Conservation (phyloP, 2,888 invertebrate species). For the Reticulitermes lucifugus region DNA sequence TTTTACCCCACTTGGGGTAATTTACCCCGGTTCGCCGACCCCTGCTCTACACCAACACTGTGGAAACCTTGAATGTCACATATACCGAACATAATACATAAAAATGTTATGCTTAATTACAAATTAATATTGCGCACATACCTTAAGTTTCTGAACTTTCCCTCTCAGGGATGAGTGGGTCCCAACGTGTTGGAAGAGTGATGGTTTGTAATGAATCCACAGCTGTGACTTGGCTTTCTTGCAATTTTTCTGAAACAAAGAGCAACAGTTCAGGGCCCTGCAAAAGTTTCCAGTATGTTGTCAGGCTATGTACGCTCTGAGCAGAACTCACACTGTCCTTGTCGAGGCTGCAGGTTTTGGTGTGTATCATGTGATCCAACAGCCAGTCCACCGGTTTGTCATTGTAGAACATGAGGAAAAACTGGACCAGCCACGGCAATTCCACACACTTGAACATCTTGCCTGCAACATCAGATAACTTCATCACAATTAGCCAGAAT, state of each 20-base stretch:
- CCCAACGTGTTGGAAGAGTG: conserved; percentile 96
- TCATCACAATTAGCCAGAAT: too few species aligned
- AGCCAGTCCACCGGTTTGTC: conserved; percentile 99
- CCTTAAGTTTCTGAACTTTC: conserved; percentile 95
- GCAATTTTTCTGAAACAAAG: conserved; percentile 82
- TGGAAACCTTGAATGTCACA: too few species aligned
- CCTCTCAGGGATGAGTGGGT: conserved; percentile 94
- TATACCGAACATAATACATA: too few species aligned
- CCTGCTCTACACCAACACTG: too few species aligned
- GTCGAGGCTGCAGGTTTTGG: conserved; percentile 88
- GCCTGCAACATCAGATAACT: conserved; percentile 63
- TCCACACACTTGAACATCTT: conserved; percentile 93
- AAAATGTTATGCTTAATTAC: too few species aligned
- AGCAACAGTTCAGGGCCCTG: not conserved
- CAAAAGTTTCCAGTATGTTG: not conserved
- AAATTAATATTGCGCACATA: conserved; percentile 57
- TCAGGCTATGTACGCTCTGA: not conserved
- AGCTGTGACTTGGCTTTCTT: conserved; percentile 79
- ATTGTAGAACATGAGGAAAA: conserved; percentile 94
- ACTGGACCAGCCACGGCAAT: conserved; percentile 87
- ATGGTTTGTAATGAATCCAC: conserved; percentile 89
- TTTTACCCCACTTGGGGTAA: too few species aligned
- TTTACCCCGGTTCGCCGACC: too few species aligned
- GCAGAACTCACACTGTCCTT: conserved; percentile 74
- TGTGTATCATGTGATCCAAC: conserved; percentile 87